Evolutionary conservation across 2,888 invertebrate species (phyloP), one percentile per base, ranked within the genome.

Genomic region (Sturmia bella): DNA sequence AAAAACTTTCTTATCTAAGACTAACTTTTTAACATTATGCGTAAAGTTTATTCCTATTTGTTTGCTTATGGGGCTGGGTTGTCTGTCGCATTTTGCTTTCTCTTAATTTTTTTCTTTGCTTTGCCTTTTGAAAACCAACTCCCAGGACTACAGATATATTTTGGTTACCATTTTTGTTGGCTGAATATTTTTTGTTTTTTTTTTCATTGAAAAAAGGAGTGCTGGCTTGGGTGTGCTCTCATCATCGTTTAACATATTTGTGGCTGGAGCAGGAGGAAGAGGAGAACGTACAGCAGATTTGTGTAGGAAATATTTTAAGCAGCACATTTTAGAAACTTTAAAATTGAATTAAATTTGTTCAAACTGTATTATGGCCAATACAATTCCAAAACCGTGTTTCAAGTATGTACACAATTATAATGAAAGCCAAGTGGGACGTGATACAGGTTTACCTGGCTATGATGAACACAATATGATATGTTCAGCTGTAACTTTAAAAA

Each of bases 341-440:
- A 79, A 81, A 81, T 84, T 84, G 75, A 84, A 84, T 84, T 81
- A 81, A 78, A 84, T 81, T 81, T 66, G 32, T 54, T 21, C 43
- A 64, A 77, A 74, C 48, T 24, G 37, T 64, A 59, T 70, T 59
- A 72, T 48, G 45, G 54, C 17, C 66, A 19, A 24, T 61, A 27
- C 37, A 57, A 70, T 27, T 15, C 41, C 41, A 56, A 59, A 59
- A 15, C 32, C 27, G 3, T 50, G 52, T 43, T 6, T 12, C 27
- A 41, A 72, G 17, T 61, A 52, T 41, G 19, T 19, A 54, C n/a
- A 13, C 15, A 57, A 70, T 39, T 13, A 50, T 19, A 72, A 39
- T 41, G 50, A 61, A 72, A 50, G 15, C 27, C 24, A 61, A 21
- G 1, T 27, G n/a, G 27, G 17, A n/a, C 37, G 19, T 21, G n/a